Conservation (phyloP, 1,140 invertebrate species). For the Scaptomyza hsui region DNA sequence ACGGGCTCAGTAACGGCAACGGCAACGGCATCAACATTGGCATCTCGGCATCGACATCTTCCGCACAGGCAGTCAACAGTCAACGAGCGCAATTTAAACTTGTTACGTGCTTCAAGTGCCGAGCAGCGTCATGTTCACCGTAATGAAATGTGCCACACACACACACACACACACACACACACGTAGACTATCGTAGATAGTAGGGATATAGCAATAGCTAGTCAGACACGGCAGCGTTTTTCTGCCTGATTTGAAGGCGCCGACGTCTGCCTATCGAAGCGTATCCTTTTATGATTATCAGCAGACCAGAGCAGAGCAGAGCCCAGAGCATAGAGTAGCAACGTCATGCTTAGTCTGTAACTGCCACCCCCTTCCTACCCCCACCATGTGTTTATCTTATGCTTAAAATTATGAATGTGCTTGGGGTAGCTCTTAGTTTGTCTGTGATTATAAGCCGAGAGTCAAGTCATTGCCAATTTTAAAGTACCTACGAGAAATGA, state of each 20-base stretch:
- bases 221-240: conserved; percentile 78
- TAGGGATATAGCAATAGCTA: conserved; percentile 41
- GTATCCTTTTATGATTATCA: conserved; percentile 73
- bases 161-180: conserved; percentile 19
- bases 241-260: conserved; percentile 77
- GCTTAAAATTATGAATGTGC: conserved; percentile 62
- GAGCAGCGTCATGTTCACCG: conserved; percentile 67
- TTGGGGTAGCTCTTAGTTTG: conserved; percentile 1
- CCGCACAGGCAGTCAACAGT: conserved; percentile 78
- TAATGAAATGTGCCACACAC: conserved; percentile 70
- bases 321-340: conserved; percentile 2
- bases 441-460: conserved; percentile 28
- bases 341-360: conserved; percentile 52
- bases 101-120: conserved; percentile 73
- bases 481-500: conserved; percentile 3
- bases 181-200: conserved; percentile 14
- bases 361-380: background rate
- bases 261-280: conserved; percentile 65
- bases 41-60: conserved; percentile 57
- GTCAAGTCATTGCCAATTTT: conserved; percentile 41
- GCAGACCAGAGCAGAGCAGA: conserved; percentile 24
- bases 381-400: conserved; percentile 53
- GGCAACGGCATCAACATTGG: conserved; percentile 26
- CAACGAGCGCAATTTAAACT: conserved; percentile 83
- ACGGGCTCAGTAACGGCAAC: conserved; percentile 2